These are phyloP conservation scores for Galbula dea DNA, from an alignment of 2,113 vertebrate genomes.

Conservation along the genomic window DNA sequence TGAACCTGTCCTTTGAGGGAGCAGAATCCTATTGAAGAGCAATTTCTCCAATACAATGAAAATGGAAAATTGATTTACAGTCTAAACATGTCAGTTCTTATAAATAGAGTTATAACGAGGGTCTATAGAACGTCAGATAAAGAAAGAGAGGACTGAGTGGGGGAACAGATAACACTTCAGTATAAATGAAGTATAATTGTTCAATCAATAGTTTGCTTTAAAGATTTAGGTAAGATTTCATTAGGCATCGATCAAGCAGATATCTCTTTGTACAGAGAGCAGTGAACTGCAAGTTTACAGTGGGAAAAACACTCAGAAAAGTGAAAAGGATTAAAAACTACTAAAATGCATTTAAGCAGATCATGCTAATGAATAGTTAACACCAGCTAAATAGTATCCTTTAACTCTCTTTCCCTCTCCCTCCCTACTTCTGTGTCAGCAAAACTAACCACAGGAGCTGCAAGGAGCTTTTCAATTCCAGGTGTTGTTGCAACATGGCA, in stretches of 20 bases:
- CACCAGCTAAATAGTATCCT: background rate
- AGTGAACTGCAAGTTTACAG: background rate
- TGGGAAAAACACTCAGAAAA: background rate
- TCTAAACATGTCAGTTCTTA: constrained; percentile 11
- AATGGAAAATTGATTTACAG: constrained; percentile 56
- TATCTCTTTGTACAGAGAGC: background rate
- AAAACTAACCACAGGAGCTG: background rate
- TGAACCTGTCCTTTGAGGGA: background rate
- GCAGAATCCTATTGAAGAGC: constrained; percentile 6
- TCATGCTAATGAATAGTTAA: background rate
- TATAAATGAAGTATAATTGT: constrained; percentile 47
- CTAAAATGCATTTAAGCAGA: background rate
- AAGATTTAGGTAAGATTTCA: constrained; percentile 46
- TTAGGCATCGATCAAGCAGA: background rate
- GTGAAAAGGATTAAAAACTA: background rate
- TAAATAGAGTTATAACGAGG: constrained; percentile 1
- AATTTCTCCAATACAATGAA: constrained; percentile 30
- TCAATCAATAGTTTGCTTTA: constrained; percentile 47
- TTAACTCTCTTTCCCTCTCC: background rate
- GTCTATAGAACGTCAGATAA: constrained; percentile 27
- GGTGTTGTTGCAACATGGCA: background rate
- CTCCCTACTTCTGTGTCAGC: background rate
- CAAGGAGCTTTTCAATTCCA: background rate
- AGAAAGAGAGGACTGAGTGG: background rate
- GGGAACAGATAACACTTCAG: background rate